Evolutionary conservation across 2,797 vertebrate species (phyloP).

Genomic region (Danio aesculapii): DNA sequence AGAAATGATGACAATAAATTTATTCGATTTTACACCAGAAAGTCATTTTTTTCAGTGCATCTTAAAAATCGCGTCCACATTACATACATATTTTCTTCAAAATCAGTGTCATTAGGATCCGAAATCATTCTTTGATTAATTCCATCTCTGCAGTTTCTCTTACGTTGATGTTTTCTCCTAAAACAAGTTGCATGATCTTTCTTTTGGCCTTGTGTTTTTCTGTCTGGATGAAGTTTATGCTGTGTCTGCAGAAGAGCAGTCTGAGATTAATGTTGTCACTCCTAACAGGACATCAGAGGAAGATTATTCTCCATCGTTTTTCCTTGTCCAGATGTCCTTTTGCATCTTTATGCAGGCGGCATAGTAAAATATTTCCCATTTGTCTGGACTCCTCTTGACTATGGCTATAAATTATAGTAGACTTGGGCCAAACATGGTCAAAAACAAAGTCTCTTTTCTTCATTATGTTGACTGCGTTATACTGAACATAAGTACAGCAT

Average conservation of each 20-base stretch:
- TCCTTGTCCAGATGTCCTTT: slow-evolving; percentile 32
- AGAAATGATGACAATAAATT: no score
- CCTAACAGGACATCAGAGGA: slow-evolving; percentile 47
- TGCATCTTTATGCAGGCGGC: slow-evolving; percentile 38
- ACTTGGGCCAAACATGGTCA: no score
- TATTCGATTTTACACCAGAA: no score
- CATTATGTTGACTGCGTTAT: no score
- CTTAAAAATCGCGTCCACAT: no score
- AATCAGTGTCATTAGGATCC: slow-evolving; percentile 3
- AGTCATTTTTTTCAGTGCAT: no score
- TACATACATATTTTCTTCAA: neutral
- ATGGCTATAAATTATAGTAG: neutral
- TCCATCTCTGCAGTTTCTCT: slow-evolving; percentile 17
- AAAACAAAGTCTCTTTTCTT: no score
- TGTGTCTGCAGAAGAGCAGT: slow-evolving; percentile 30
- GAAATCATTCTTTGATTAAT: slow-evolving; percentile 15
- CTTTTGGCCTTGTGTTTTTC: slow-evolving; percentile 16
- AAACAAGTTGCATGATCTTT: neutral
- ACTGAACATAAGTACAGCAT: no score
- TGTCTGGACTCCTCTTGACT: slow-evolving; percentile 11
- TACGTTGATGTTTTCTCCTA: neutral
- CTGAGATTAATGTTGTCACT: slow-evolving; percentile 54
- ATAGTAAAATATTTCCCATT: neutral
- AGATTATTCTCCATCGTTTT: neutral
- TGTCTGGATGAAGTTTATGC: slow-evolving; percentile 38